These are phyloP conservation scores for Garrulus glandarius DNA, from an alignment of 2,797 vertebrate genomes.

Conservation along the genomic window DNA sequence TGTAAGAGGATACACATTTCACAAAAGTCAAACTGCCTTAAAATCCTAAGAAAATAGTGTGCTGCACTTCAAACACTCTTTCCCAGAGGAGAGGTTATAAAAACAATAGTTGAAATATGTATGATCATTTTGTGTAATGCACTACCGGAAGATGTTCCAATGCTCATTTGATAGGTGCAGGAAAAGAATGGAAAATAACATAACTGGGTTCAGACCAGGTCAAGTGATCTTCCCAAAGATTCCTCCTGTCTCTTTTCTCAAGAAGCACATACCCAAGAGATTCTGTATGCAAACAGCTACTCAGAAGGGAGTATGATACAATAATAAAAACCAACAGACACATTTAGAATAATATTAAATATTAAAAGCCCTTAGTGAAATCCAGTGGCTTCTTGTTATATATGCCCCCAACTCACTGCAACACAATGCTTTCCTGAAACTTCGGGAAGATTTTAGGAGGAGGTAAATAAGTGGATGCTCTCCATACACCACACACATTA, in stretches of 20 bases:
- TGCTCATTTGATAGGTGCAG: background rate
- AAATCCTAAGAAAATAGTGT: background rate
- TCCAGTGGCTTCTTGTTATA: background rate
- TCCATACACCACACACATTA: background rate
- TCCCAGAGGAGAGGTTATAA: background rate
- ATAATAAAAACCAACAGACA: background rate
- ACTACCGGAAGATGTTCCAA: background rate
- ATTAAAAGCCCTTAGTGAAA: background rate
- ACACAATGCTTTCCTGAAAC: background rate
- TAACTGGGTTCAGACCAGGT: background rate
- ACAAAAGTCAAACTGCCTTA: background rate
- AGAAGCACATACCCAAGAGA: background rate
- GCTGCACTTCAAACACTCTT: background rate
- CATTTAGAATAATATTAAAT: background rate
- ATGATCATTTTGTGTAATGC: slow-evolving; percentile 12
- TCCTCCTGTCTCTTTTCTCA: background rate
- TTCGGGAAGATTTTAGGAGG: background rate
- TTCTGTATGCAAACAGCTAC: background rate
- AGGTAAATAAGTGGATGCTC: background rate
- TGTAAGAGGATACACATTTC: background rate
- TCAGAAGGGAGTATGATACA: background rate
- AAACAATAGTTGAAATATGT: slow-evolving; percentile 31
- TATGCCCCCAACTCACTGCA: background rate
- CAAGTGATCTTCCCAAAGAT: background rate
- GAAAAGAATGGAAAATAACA: background rate